phyloP scores from a whole-genome alignment of 2,888 invertebrate species.

The Fragum fragum region DNA sequence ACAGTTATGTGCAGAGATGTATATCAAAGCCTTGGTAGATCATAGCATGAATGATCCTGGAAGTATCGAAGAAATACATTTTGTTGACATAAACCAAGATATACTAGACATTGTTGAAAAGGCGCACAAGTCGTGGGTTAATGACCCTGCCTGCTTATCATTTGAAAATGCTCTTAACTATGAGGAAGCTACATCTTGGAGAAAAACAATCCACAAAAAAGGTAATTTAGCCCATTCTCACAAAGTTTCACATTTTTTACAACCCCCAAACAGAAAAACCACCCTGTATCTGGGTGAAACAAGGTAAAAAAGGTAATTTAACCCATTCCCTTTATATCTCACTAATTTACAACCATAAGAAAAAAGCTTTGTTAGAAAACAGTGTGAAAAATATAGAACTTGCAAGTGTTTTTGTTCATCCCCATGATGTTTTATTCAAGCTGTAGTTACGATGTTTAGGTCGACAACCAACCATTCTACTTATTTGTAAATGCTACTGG shows the following conservation, averaged over 20 bases:
- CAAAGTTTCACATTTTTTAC: no score
- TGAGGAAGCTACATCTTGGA: background rate
- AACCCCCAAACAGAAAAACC: no score
- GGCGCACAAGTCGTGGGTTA: conserved; percentile 39
- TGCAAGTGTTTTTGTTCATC: no score
- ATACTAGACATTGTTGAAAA: conserved; percentile 45
- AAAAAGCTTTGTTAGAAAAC: no score
- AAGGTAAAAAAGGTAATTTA: no score
- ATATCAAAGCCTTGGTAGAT: conserved; percentile 53
- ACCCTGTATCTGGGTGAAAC: no score
- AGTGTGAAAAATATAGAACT: no score
- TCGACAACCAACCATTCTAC: no score
- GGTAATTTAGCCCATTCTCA: no score
- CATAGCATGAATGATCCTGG: conserved; percentile 22
- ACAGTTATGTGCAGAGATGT: conserved; percentile 62
- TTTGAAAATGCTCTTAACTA: conserved; percentile 19
- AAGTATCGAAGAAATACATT: conserved; percentile 55
- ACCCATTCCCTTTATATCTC: background rate
- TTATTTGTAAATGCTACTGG: no score
- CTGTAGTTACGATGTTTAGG: no score
- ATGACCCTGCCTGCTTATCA: background rate
- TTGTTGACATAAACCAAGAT: conserved; percentile 54
- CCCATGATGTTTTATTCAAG: no score
- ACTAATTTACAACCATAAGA: background rate
- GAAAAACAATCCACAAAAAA: background rate